phyloP scores from a whole-genome alignment of 2,113 vertebrate genomes.

The Phylloscopus trochilus region DNA sequence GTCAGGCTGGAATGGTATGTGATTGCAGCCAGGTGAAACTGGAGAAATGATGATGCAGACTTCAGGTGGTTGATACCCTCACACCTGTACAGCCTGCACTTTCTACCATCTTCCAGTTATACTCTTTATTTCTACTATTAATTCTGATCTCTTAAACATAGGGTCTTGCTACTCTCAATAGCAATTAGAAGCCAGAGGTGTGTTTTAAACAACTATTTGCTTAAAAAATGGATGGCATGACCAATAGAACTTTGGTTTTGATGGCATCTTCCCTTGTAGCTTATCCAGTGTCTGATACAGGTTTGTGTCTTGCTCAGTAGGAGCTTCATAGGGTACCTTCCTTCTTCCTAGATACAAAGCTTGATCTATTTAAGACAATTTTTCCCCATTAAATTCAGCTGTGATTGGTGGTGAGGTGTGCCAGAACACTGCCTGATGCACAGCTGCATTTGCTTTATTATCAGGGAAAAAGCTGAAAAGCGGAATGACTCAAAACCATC shows the following conservation, averaged over 20 bases:
- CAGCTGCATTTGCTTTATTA: background rate
- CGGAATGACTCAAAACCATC: background rate
- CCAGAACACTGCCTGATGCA: background rate
- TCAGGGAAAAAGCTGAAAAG: background rate
- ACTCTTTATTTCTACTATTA: background rate
- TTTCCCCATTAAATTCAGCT: background rate
- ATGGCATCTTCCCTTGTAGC: background rate
- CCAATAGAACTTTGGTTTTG: background rate
- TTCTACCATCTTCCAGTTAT: background rate
- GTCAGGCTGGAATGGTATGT: fast-evolving
- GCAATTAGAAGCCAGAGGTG: background rate
- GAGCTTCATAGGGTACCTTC: background rate
- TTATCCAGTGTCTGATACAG: background rate
- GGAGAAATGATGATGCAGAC: fast-evolving
- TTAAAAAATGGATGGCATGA: background rate
- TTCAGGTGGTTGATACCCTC: background rate
- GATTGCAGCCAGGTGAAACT: background rate
- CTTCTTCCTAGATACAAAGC: background rate
- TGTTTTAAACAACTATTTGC: background rate
- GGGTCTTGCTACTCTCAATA: background rate
- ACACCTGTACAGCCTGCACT: background rate
- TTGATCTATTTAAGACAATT: background rate
- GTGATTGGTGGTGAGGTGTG: background rate
- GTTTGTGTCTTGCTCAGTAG: background rate
- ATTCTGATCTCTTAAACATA: background rate